phyloP scores from a whole-genome alignment of 2,797 vertebrate genomes.

The Halcyon smyrnensis region DNA sequence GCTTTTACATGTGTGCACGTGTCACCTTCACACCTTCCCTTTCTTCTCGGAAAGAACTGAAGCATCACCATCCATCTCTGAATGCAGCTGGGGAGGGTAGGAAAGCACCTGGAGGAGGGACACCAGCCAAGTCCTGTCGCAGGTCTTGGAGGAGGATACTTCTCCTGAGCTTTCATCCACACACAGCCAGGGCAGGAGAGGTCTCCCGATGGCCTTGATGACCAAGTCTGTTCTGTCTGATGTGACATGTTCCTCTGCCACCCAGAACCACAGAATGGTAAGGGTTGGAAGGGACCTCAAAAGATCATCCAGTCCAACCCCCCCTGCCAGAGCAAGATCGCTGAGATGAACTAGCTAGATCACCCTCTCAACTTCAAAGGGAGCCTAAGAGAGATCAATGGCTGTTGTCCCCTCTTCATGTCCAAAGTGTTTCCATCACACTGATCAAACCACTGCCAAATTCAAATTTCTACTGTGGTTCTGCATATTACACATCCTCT shows the following conservation, averaged over 20 bases:
- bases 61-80: not conserved
- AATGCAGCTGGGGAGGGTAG: not conserved
- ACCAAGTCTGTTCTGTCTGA: accelerated
- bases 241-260: not conserved
- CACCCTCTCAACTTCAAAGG: not conserved
- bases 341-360: too few relatives aligned
- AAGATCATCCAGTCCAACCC: too few relatives aligned
- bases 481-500: not conserved
- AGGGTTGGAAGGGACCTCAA: too few relatives aligned
- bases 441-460: not conserved
- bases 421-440: not conserved
- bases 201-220: accelerated
- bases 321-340: too few relatives aligned
- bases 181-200: accelerated
- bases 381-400: not conserved
- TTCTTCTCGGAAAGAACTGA: not conserved
- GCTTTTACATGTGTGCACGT: not conserved
- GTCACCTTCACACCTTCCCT: not conserved
- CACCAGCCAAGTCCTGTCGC: accelerated
- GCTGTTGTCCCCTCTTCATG: not conserved
- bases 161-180: not conserved
- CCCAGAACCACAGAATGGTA: too few relatives aligned
- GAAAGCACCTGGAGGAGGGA: not conserved
- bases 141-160: not conserved
- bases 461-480: not conserved